Percentiles rank a stretch among this genome's conserved stretches.
These are phyloP conservation scores for Patella ulyssiponensis DNA, from an alignment of 2,888 invertebrate genomes.

Conservation along the genomic window DNA sequence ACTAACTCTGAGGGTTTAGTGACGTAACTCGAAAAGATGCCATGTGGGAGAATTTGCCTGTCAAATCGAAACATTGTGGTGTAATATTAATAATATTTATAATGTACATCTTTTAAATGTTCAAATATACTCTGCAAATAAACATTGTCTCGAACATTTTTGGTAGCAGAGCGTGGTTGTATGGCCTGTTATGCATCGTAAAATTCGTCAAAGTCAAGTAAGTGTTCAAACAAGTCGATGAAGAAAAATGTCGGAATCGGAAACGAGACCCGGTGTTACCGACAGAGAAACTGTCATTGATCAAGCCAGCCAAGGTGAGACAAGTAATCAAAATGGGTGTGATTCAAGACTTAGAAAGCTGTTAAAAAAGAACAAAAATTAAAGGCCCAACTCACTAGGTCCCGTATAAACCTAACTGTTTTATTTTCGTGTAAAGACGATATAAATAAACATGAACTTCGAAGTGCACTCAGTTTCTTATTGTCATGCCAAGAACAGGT, in stretches of 20 bases:
- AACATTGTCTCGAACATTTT: neutral
- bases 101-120: too few relatives aligned
- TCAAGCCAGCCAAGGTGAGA: neutral
- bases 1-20: too few relatives aligned
- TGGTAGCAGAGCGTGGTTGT: conserved; percentile 8
- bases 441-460: neutral
- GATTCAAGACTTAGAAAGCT: neutral
- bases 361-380: neutral
- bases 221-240: too few relatives aligned
- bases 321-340: neutral
- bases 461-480: neutral
- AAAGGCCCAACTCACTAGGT: neutral
- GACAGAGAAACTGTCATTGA: neutral
- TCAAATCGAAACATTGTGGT: too few relatives aligned
- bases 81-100: too few relatives aligned
- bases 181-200: too few relatives aligned
- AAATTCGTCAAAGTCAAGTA: too few relatives aligned
- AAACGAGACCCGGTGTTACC: neutral
- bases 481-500: neutral
- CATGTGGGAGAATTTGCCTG: too few relatives aligned
- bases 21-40: too few relatives aligned
- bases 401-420: neutral
- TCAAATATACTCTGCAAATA: too few relatives aligned
- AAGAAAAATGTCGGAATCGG: neutral
- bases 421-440: neutral